Conservation (phyloP, 2,113 vertebrate genomes). For the Manacus vitellinus region DNA sequence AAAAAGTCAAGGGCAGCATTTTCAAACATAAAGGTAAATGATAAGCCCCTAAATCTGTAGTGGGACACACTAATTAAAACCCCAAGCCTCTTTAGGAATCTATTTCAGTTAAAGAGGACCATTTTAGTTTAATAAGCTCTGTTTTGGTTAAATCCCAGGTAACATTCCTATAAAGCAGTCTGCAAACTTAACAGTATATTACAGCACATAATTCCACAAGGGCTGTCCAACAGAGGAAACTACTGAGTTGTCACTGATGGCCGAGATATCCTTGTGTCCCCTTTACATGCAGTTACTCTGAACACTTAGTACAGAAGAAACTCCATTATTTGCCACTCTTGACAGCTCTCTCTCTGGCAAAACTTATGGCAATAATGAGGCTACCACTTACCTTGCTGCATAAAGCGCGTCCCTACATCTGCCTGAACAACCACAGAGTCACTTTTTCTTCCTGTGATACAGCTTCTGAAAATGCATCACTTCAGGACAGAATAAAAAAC, state of each 20-base stretch:
- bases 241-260: neutral
- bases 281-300: accelerated
- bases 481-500: neutral
- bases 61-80: neutral
- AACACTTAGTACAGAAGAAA: neutral
- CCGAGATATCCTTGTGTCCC: neutral
- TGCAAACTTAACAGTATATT: neutral
- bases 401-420: accelerated
- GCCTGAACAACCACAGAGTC: neutral
- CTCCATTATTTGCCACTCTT: neutral
- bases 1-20: neutral
- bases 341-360: neutral
- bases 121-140: neutral
- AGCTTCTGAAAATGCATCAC: neutral
- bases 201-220: neutral
- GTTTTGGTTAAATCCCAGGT: neutral
- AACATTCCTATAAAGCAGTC: neutral
- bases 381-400: neutral
- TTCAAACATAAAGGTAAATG: neutral
- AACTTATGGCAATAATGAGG: neutral
- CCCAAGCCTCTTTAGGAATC: neutral
- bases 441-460: neutral
- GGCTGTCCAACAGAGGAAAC: neutral
- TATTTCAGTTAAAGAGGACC: neutral
- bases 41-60: neutral